phyloP scores from a whole-genome alignment of 2,888 invertebrate species.

The Meliscaeva auricollis region DNA sequence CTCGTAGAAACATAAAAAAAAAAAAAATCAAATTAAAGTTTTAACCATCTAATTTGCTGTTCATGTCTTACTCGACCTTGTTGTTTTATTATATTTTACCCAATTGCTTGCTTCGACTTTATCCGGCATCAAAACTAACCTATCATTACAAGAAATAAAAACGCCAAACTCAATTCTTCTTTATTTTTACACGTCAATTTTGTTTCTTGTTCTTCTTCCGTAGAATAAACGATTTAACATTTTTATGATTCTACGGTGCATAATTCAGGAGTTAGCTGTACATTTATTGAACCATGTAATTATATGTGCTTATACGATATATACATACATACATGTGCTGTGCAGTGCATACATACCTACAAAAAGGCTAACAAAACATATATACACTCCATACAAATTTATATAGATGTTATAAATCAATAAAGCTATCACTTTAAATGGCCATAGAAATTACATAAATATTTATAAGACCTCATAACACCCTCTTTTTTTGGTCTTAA shows the following conservation, averaged over 20 bases:
- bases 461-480: slow-evolving; percentile 20
- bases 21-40: background rate
- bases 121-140: slow-evolving; percentile 21
- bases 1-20: background rate
- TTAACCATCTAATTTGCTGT: background rate
- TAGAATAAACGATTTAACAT: background rate
- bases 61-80: slow-evolving; percentile 28
- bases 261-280: slow-evolving; percentile 69
- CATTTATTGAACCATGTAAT: slow-evolving; percentile 73
- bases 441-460: slow-evolving; percentile 52
- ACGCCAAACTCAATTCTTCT: slow-evolving; percentile 19
- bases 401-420: slow-evolving; percentile 63
- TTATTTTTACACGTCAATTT: background rate
- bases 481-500: background rate
- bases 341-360: background rate
- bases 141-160: slow-evolving; percentile 39
- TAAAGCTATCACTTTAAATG: slow-evolving; percentile 66
- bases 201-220: background rate
- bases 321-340: background rate
- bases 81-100: background rate
- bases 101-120: slow-evolving; percentile 12
- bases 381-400: background rate
- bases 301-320: slow-evolving; percentile 14
- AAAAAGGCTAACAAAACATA: background rate
- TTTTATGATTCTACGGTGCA: slow-evolving; percentile 65